Conservation (phyloP, 2,888 invertebrate genomes). For the Cabera pusaria region DNA sequence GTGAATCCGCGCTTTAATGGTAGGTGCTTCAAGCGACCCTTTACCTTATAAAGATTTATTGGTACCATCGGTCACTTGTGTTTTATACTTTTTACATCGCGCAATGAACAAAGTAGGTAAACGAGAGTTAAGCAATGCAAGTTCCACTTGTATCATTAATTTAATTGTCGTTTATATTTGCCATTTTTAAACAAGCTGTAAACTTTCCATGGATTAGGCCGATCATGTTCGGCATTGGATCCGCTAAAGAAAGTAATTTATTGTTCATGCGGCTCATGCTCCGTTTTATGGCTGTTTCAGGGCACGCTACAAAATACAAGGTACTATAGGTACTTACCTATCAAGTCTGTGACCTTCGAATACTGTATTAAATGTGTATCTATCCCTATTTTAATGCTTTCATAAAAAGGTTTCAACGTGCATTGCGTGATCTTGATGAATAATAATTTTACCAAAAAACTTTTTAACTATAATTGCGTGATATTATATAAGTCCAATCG, state of each 20-base stretch:
- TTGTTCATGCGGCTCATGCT: conserved; percentile 19
- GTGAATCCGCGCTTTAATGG: conserved; percentile 27
- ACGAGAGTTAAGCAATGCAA: conserved; percentile 16
- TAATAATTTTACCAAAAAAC: no score
- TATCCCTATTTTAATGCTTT: no score
- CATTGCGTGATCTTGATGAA: no score
- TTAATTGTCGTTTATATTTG: conserved; percentile 16
- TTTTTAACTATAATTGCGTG: no score
- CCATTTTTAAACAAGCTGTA: conserved; percentile 19
- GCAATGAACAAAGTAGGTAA: conserved; percentile 24
- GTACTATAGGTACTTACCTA: neutral
- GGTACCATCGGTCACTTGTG: conserved; percentile 30
- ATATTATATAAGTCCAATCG: no score
- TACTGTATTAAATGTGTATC: no score
- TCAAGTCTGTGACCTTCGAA: conserved; percentile 6
- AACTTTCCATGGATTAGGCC: conserved; percentile 23
- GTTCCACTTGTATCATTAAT: conserved; percentile 14
- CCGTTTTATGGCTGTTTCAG: conserved; percentile 22
- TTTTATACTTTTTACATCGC: conserved; percentile 19
- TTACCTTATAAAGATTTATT: conserved; percentile 47
- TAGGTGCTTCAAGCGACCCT: conserved; percentile 43
- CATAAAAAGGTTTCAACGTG: no score
- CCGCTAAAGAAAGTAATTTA: conserved; percentile 14
- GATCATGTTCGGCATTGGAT: conserved; percentile 12
- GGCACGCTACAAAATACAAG: conserved; percentile 24